phyloP scores from a whole-genome alignment of 2,888 invertebrate species.

The Caenorhabditis sp. region DNA sequence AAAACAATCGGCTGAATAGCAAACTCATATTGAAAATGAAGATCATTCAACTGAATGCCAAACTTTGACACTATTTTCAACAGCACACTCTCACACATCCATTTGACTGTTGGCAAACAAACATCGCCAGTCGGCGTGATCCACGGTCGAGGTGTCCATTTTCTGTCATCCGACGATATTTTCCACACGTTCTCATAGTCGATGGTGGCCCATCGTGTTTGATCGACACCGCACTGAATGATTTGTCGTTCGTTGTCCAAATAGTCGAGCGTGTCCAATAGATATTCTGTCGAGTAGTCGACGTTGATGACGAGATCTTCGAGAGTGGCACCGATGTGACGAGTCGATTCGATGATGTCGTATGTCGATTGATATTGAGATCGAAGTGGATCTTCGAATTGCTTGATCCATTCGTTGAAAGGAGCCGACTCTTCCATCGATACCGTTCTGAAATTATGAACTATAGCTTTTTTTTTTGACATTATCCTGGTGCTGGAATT shows the following conservation, averaged over 20 bases:
- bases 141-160: constrained; percentile 62
- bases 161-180: constrained; percentile 31
- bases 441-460: not conserved
- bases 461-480: too few relatives aligned
- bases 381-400: not conserved
- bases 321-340: not conserved
- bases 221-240: constrained; percentile 56
- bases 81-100: constrained; percentile 66
- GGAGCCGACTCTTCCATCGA: not conserved
- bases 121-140: constrained; percentile 36
- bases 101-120: constrained; percentile 48
- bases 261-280: not conserved
- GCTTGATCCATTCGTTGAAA: not conserved
- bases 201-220: constrained; percentile 49
- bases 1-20: constrained; percentile 60
- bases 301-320: not conserved
- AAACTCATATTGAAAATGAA: constrained; percentile 54
- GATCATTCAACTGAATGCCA: constrained; percentile 53
- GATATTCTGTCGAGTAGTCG: not conserved
- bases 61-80: constrained; percentile 55
- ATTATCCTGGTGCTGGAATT: too few relatives aligned
- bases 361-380: not conserved
- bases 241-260: not conserved
- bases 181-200: constrained; percentile 55
- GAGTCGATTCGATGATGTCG: not conserved